Evolutionary conservation across 2,113 vertebrate genomes (phyloP).

Genomic region (Etia nguti): DNA sequence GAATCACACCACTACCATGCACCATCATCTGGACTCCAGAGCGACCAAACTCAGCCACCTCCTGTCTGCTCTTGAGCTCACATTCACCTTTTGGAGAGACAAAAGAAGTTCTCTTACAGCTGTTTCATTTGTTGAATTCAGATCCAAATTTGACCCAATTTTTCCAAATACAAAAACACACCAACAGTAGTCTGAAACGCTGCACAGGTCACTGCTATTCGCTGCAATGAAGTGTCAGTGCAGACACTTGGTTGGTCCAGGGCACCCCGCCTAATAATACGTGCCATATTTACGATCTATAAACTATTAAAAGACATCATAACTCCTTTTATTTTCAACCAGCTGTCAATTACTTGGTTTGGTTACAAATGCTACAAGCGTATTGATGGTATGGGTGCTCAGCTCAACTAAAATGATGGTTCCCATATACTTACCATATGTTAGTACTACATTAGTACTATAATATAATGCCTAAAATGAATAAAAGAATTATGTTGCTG

Average conservation of each 20-base stretch:
- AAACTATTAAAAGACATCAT: background rate
- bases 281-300: background rate
- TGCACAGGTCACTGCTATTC: background rate
- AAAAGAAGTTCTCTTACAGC: background rate
- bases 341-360: background rate
- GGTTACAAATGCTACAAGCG: background rate
- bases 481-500: background rate
- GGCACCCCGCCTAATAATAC: rapidly evolving
- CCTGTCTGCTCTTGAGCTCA: background rate
- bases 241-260: background rate
- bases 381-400: background rate
- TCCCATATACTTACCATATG: background rate
- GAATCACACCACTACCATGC: constrained; percentile 52
- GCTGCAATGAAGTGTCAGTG: background rate
- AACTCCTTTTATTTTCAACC: background rate
- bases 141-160: background rate
- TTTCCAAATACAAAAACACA: background rate
- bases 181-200: too few relatives aligned
- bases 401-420: background rate
- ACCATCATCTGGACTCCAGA: constrained; percentile 8
- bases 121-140: background rate
- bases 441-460: background rate
- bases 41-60: background rate
- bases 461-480: background rate
- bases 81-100: background rate